Evolutionary conservation across 2,797 vertebrate species (phyloP).

Genomic region (Syngnathus acus): DNA sequence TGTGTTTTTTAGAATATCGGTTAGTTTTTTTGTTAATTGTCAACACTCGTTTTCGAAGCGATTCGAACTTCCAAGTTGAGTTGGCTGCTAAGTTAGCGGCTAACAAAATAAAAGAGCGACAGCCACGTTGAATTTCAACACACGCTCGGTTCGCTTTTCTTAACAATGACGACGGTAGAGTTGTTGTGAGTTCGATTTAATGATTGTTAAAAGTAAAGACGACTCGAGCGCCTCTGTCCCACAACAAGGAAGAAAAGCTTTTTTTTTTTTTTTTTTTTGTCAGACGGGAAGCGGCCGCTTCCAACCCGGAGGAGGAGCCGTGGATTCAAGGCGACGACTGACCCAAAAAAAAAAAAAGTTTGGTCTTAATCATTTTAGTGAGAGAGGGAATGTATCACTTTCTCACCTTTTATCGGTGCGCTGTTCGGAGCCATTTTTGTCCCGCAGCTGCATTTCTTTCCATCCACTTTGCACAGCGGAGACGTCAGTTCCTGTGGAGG

Average conservation of each 20-base stretch:
- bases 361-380: slow-evolving; percentile 11
- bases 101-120: slow-evolving; percentile 7
- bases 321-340: not conserved
- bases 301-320: not conserved
- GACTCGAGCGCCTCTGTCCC: slow-evolving; percentile 29
- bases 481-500: slow-evolving; percentile 76
- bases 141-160: not conserved
- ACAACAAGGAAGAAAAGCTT: slow-evolving; percentile 33
- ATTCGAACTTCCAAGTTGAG: slow-evolving; percentile 14
- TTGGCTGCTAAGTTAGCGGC: slow-evolving; percentile 48
- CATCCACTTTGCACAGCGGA: slow-evolving; percentile 53
- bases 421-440: slow-evolving; percentile 70
- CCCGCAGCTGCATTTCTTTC: slow-evolving; percentile 64
- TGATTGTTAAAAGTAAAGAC: slow-evolving; percentile 34
- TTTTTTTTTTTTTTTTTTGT: slow-evolving; percentile 3
- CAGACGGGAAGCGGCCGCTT: not conserved
- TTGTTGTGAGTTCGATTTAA: slow-evolving; percentile 31
- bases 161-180: not conserved
- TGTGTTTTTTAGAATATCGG: not conserved
- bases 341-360: slow-evolving; percentile 26
- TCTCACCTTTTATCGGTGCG: slow-evolving; percentile 64
- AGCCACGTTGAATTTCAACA: not conserved
- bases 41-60: slow-evolving; percentile 4
- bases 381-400: slow-evolving; percentile 6
- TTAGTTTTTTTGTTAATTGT: not conserved